Evolutionary conservation across 2,797 vertebrate genomes (phyloP), one percentile per base, ranked within the genome.

Genomic region (Propithecus deckenii): DNA sequence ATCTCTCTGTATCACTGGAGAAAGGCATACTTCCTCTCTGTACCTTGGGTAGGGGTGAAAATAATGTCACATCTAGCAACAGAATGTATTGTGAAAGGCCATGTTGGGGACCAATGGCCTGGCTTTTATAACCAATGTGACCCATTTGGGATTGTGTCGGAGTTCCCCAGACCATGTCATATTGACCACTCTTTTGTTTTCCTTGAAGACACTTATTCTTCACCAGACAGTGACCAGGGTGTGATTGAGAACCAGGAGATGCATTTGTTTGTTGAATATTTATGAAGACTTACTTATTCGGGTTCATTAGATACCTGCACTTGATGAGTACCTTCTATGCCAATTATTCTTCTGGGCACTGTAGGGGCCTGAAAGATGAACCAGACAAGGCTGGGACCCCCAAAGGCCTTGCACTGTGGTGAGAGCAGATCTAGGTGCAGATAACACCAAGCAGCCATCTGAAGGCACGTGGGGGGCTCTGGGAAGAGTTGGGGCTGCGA

Each of bases 391-490:
- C 30, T 3, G 12, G 50, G 38, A 41, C 38, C n/a, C 55, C 14
- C 4, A 14, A 74, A 48, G 3, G 12, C 23, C 23, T 59, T 50
- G 18, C n/a, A 22, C 25, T 9, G 0, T 17, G 15, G 61, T 6
- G 30, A 89, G 30, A 81, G 86, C 55, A 72, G 32, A 23, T 18
- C 13, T 10, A 23, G 9, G 9, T 3, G 50, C 57, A 50, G 15
- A 61, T 5, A 9, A 8, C 12, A 38, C 12, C 20, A 14, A 55
- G 32, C 1, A 11, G 35, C 28, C 28, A 5, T 43, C 72, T 7
- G 35, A 22, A 89, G 59, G 57, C 5, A 3, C 0, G 1, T 15
- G 28, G 61, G 72, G 74, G 7, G 13, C 38, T 43, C 0, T 0
- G 38, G 50, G 41, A 0, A 8, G 57, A n/a, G 79, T 0, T 15